These are phyloP conservation scores for Anagyrus pseudococci DNA, from an alignment of 2,888 invertebrate genomes.

Conservation along the genomic window DNA sequence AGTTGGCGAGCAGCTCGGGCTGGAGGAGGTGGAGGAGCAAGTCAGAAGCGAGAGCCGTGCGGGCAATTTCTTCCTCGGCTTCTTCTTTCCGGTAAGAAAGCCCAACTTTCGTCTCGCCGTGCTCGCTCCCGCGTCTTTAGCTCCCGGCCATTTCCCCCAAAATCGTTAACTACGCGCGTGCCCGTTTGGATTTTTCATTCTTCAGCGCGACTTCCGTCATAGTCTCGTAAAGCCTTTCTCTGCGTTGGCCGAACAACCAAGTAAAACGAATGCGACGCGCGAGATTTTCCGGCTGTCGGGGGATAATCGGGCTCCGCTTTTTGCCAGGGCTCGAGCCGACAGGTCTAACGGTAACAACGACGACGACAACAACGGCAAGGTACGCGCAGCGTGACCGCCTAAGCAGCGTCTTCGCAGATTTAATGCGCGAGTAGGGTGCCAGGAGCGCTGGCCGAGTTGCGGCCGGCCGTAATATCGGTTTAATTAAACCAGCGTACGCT, in stretches of 20 bases:
- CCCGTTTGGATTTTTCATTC: neutral
- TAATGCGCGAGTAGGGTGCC: too few species aligned
- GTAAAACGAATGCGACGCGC: neutral
- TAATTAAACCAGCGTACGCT: constrained; percentile 42
- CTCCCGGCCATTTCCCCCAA: neutral
- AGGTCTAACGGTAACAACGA: too few species aligned
- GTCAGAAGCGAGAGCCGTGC: neutral
- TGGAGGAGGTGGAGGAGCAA: too few species aligned
- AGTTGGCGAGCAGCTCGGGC: neutral
- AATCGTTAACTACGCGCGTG: constrained; percentile 7
- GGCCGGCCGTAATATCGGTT: constrained; percentile 39
- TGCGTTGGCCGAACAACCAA: too few species aligned
- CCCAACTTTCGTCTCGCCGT: neutral
- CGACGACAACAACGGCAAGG: too few species aligned
- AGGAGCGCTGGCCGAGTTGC: neutral
- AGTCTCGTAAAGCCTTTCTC: neutral
- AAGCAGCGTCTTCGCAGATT: too few species aligned
- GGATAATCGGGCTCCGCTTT: neutral
- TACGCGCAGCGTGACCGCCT: too few species aligned
- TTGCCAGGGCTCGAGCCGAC: too few species aligned
- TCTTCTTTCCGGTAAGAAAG: constrained; percentile 1
- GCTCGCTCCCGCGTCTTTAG: too few species aligned
- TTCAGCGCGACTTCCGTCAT: too few species aligned
- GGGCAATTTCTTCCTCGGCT: constrained; percentile 2
- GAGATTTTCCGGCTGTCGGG: too few species aligned